Base-by-base conservation (phyloP, 2,888 invertebrate genomes). In the Eumacrocentrus americanus region DNA sequence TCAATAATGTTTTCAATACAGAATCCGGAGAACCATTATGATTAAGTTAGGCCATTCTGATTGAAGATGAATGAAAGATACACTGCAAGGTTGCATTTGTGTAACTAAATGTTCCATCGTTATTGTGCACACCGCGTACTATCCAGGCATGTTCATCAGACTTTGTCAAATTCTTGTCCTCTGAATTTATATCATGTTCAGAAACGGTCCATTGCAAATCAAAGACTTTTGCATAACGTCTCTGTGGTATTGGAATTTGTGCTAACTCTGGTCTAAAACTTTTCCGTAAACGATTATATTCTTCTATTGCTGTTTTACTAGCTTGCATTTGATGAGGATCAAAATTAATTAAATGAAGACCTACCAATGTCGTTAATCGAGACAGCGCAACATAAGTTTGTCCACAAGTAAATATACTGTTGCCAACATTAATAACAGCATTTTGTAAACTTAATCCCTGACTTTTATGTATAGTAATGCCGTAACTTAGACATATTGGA, bases 251-350 rank as follows among this genome's bases (percentile, higher is more conserved):
- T 6, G 5, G 5, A 29, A 29, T 48, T 3, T 12, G n/a, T 29
- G 48, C 9, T 9, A 48, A 14, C 7, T 48, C 48, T 23, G 34
- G 29, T 16, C 48, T 25, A 11, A 12, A 48, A 12, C 9, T 14
- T 14, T 25, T 29, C 16, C 29, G n/a, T 14, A 34, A 14, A 5
- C 48, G 48, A 48, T 48, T 48, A 29, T 48, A 29, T 11, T 48
- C 48, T 48, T 29, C n/a, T n/a, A n/a, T n/a, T n/a, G n/a, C n/a
- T n/a, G n/a, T n/a, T n/a, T n/a, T n/a, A n/a, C n/a, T n/a, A n/a
- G n/a, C n/a, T n/a, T n/a, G n/a, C n/a, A n/a, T n/a, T n/a, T n/a
- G n/a, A n/a, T n/a, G n/a, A n/a, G 4, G 16, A 48, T 48, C 48
- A 9, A 48, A 48, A 29, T 29, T 48, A 0, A 29, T 48, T 29